Percentiles rank a stretch among this genome's conserved stretches.
These are phyloP conservation scores for Agrochola circellaris DNA, from an alignment of 2,888 invertebrate genomes.

Conservation along the genomic window DNA sequence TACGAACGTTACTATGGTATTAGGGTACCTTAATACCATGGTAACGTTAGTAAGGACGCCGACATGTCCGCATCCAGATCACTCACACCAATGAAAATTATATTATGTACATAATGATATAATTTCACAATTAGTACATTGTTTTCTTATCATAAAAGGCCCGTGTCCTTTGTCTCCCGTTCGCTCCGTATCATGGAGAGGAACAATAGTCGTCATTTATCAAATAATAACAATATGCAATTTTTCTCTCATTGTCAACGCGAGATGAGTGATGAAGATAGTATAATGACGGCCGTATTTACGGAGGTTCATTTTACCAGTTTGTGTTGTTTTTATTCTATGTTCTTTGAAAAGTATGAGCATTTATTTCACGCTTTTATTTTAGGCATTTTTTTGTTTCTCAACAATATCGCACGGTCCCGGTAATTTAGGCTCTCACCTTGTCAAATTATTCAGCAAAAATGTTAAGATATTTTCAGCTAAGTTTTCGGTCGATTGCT, in stretches of 20 bases:
- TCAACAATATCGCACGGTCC: background rate
- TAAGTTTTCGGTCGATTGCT: background rate
- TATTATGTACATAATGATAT: constrained; percentile 49
- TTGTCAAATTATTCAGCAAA: background rate
- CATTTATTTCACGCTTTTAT: background rate
- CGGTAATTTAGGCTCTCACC: background rate
- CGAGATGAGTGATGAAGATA: constrained; percentile 43
- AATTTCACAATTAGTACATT: constrained; percentile 58
- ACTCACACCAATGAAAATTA: constrained; percentile 9
- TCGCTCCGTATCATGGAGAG: constrained; percentile 36
- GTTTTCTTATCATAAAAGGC: constrained; percentile 59
- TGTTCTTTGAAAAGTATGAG: constrained; percentile 22
- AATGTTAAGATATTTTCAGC: background rate
- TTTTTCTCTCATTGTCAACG: constrained; percentile 64
- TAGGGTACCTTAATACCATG: no score
- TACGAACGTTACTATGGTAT: background rate
- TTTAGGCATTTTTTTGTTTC: background rate
- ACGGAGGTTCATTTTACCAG: constrained; percentile 30
- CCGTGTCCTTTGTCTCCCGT: constrained; percentile 48
- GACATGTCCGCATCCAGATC: no score
- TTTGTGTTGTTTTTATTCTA: constrained; percentile 37
- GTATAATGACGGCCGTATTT: constrained; percentile 47
- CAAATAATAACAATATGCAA: constrained; percentile 70
- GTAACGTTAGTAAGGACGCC: no score
- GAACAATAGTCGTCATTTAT: constrained; percentile 63